Evolutionary conservation across 2,797 vertebrate genomes (phyloP), one percentile per base, ranked within the genome.

Genomic region (Xyrichtys novacula): DNA sequence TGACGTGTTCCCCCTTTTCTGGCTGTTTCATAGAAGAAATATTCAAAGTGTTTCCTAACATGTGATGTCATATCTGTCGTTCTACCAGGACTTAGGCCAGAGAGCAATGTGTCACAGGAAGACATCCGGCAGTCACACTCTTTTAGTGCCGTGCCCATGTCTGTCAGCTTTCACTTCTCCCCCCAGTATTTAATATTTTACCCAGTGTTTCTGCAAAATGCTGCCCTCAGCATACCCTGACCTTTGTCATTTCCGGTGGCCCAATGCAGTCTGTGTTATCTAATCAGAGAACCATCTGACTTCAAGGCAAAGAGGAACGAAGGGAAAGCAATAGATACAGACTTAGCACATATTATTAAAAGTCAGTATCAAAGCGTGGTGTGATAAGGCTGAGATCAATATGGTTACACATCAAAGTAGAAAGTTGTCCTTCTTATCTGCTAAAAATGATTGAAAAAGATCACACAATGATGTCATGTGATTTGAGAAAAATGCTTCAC

Each of bases 181-280:
- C 58, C 47, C 44, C 38, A 8, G 71, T 68, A 71, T 89, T 91
- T 93, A 93, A 93, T 93, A 83, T 84, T 81, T 93, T 88, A 92
- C 92, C 75, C 87, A 66, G 54, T 76, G 76, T 81, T 76, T 84
- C 74, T 76, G 78, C 85, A 85, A 91, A 91, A 84, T 16, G 76
- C 88, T 88, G 81, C 69, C 74, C 86, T 91, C 83, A 89, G 88
- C 88, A 83, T 84, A 88, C 84, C 61, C 75, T 89, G 91, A 94
- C 89, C 92, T 92, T 92, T 93, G 91, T 89, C 66, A 71, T 90
- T 91, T 93, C 90, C 84, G 80, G 84, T 86, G 83, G 84, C 74
- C 70, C 74, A 40, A 29, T 78, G 81, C 67, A 78, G 73, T 71
- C 67, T 31, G 50, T 73, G 84, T 92, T 93, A 91, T 91, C 90